Evolutionary conservation across 2,888 invertebrate genomes (phyloP).

Genomic region (Caenorhabditis sp.): DNA sequence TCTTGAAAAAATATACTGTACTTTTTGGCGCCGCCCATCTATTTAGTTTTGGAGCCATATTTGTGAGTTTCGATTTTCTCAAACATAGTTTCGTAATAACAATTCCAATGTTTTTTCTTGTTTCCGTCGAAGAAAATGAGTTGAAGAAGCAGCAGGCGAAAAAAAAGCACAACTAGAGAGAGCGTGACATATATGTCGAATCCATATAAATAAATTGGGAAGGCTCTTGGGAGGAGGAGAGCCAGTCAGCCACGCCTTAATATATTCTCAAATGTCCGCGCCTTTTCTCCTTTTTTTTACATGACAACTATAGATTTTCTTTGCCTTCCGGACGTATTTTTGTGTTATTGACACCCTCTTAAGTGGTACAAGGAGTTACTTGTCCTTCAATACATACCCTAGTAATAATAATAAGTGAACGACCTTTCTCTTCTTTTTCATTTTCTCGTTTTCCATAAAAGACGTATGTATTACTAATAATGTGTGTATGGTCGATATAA

Average conservation of each 20-base stretch:
- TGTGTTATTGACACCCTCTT: neutral
- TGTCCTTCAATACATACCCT: neutral
- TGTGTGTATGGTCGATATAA: neutral
- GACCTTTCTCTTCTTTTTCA: neutral
- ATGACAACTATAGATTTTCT: neutral
- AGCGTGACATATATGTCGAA: neutral
- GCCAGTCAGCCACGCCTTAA: neutral
- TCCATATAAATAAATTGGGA: neutral
- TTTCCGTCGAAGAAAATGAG: too few relatives aligned
- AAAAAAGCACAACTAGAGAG: neutral
- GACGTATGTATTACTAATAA: conserved; percentile 1
- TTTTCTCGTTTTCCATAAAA: neutral
- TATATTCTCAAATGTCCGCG: neutral
- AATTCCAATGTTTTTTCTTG: too few relatives aligned
- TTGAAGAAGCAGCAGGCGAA: neutral
- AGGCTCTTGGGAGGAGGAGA: neutral
- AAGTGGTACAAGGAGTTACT: neutral
- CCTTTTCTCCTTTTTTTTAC: neutral
- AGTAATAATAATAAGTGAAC: neutral
- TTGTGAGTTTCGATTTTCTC: too few relatives aligned
- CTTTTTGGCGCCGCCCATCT: too few relatives aligned
- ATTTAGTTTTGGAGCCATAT: too few relatives aligned
- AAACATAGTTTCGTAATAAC: too few relatives aligned
- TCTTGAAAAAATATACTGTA: too few relatives aligned
- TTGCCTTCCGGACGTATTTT: neutral